Base-by-base conservation (phyloP, 2,113 vertebrate genomes). In the Dascyllus trimaculatus region DNA sequence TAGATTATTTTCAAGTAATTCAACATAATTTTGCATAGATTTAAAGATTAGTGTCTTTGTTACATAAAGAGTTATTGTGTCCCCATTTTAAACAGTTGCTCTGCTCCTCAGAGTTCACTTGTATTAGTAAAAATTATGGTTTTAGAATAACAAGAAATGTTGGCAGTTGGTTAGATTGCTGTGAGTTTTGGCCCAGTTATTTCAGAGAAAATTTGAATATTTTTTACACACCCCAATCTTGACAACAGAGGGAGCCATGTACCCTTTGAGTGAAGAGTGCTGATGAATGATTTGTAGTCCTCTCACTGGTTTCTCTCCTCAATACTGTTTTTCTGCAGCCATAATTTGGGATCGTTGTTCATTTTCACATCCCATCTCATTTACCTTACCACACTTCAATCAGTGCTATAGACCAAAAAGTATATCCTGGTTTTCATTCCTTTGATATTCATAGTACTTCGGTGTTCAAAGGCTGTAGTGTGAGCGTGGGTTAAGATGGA, bases 161-260 rank as follows among this genome's bases (percentile, higher is more conserved):
- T 32, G 7, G 18, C 21, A 48, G 19, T n/a, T 61, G n/a, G 38
- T 13, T 22, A 13, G 1, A 25, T 59, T 11, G n/a, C 26, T 17
- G 11, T 65, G 11, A 38, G 7, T 21, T 21, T 59, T 49, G 35
- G 5, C 49, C 22, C 5, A 46, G 22, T 58, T 59, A 15, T 71
- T 63, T 43, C 32, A 32, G 22, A 52, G 11, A 58, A 22, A 35
- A 49, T 15, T 19, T 7, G 4, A 70, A 53, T 62, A 29, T 43
- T 56, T 46, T n/a, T 75, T 21, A 49, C 32, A 72, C 35, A n/a
- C 15, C 58, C 18, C 52, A 1, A 17, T 82, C 0, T 60, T 1
- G 32, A 90, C 92, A 88, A 52, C 76, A 92, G 92, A 87, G 83
- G 89, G 90, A 71, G 91, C 87, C 80, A 80, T 79, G 19, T 25